Evolutionary conservation across 2,797 vertebrate genomes (phyloP).

Genomic region (Champsocephalus esox): DNA sequence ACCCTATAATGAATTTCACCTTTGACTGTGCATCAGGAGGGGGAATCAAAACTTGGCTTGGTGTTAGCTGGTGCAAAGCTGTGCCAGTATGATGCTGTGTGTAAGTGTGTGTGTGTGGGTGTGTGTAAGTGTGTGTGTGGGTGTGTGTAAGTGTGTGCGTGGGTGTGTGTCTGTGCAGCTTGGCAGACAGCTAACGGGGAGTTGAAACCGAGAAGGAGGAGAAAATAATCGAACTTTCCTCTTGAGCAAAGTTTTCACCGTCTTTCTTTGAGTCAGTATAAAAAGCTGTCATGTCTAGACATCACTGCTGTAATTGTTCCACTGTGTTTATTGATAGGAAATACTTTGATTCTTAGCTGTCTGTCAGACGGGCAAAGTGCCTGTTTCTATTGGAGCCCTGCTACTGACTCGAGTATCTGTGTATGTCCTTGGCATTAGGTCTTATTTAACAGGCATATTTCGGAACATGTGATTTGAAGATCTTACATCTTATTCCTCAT

Average conservation of each 20-base stretch:
- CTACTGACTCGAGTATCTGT: background rate
- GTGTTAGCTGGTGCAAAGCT: constrained; percentile 29
- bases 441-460: background rate
- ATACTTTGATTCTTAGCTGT: constrained; percentile 32
- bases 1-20: constrained; percentile 54
- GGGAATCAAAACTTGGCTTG: constrained; percentile 32
- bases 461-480: background rate
- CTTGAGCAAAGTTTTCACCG: constrained; percentile 29
- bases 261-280: constrained; percentile 7
- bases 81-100: constrained; percentile 12
- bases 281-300: constrained; percentile 32
- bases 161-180: constrained; percentile 2
- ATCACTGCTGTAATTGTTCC: background rate
- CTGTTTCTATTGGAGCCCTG: constrained; percentile 22
- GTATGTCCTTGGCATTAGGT: background rate
- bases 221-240: constrained; percentile 42
- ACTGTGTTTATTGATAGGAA: constrained; percentile 29
- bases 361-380: constrained; percentile 14
- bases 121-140: constrained; percentile 17
- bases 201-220: constrained; percentile 38
- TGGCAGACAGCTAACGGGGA: constrained; percentile 32
- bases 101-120: background rate
- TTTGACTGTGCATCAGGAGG: constrained; percentile 49
- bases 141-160: constrained; percentile 24
- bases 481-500: background rate